Conservation (phyloP, 2,797 vertebrate genomes). For the Pseudochaenichthys georgianus region DNA sequence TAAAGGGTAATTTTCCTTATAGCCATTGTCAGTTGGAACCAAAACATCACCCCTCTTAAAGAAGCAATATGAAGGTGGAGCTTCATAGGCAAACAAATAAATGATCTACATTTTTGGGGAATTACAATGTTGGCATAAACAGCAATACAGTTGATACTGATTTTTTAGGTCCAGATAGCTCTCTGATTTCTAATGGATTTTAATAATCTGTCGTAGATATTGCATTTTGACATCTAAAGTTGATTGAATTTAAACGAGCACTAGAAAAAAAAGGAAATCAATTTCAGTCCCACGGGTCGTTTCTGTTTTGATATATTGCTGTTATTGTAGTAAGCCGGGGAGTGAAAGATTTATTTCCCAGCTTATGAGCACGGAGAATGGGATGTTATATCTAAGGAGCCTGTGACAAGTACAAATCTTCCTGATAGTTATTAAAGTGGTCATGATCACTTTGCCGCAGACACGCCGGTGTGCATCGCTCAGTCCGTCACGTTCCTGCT, state of each 20-base stretch:
- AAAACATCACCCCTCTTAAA: no score
- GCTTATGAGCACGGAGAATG: slow-evolving; percentile 68
- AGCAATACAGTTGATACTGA: no score
- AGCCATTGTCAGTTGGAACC: no score
- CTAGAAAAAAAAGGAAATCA: slow-evolving; percentile 58
- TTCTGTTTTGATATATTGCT: slow-evolving; percentile 70
- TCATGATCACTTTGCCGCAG: slow-evolving; percentile 59
- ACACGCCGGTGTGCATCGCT: slow-evolving; percentile 40
- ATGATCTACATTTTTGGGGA: no score
- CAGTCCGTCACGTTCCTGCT: slow-evolving; percentile 63
- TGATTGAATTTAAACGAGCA: slow-evolving; percentile 58
- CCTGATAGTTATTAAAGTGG: slow-evolving; percentile 82
- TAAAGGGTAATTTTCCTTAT: no score
- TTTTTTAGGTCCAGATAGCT: background rate
- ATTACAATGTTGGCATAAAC: no score
- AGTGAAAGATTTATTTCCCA: slow-evolving; percentile 65
- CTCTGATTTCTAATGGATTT: slow-evolving; percentile 11
- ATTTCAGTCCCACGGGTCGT: slow-evolving; percentile 61
- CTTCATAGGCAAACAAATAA: no score
- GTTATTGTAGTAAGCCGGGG: slow-evolving; percentile 40
- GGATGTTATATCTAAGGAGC: slow-evolving; percentile 61
- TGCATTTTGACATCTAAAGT: slow-evolving; percentile 32
- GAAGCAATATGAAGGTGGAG: no score
- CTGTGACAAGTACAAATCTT: slow-evolving; percentile 85
- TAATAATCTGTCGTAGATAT: slow-evolving; percentile 24